phyloP scores from a whole-genome alignment of 2,797 vertebrate species.

The Fratercula arctica region DNA sequence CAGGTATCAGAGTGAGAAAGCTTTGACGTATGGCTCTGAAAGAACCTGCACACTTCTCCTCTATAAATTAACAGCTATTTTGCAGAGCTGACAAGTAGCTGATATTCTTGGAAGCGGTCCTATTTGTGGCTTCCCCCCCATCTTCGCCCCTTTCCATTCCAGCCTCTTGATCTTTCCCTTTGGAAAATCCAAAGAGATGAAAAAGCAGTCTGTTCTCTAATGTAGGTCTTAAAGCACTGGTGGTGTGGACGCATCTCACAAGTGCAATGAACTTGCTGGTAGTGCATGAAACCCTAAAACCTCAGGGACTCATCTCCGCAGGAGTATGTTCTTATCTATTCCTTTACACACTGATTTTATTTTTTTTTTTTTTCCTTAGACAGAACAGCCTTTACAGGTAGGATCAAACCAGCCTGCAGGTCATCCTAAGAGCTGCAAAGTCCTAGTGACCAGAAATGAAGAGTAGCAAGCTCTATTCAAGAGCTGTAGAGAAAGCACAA shows the following conservation, averaged over 20 bases:
- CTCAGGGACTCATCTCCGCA: neutral
- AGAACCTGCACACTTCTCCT: constrained; percentile 43
- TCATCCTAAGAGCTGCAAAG: neutral
- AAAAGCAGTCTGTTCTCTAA: neutral
- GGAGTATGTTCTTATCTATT: neutral
- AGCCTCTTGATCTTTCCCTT: constrained; percentile 47
- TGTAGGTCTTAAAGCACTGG: neutral
- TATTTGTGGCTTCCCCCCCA: constrained; percentile 11
- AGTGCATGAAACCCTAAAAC: neutral
- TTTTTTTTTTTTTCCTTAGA: neutral
- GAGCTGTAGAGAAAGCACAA: neutral
- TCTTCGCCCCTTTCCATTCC: neutral
- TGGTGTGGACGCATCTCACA: neutral
- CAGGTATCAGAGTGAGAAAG: constrained; percentile 41
- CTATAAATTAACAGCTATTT: constrained; percentile 74
- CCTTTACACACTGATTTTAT: neutral
- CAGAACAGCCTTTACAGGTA: neutral
- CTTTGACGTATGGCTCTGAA: constrained; percentile 66
- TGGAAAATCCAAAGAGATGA: constrained; percentile 27
- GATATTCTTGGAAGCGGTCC: constrained; percentile 66
- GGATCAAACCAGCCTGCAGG: constrained; percentile 2
- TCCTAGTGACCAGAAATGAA: neutral
- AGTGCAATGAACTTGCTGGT: neutral
- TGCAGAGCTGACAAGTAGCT: constrained; percentile 62
- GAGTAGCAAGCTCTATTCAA: neutral